Percentiles rank a stretch among this genome's conserved stretches.
Evolutionary conservation across 2,113 vertebrate species (phyloP).

Genomic region (Chionodraco myersi): DNA sequence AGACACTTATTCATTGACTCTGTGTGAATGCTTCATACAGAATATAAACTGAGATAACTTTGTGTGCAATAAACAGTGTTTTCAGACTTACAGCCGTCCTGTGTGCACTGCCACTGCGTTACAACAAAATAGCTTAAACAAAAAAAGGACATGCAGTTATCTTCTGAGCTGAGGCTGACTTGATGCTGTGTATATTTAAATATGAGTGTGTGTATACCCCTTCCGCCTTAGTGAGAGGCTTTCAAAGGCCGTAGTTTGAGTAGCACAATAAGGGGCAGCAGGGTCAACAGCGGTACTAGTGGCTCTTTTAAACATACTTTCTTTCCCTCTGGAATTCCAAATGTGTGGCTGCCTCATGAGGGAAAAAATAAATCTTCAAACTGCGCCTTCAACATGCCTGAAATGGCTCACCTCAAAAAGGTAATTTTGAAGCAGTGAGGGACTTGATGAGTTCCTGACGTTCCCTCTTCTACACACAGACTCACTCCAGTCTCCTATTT

Average conservation of each 20-base stretch:
- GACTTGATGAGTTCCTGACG: conserved; percentile 26
- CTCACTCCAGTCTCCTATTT: conserved; percentile 15
- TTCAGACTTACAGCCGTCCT: not conserved
- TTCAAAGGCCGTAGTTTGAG: conserved; percentile 5
- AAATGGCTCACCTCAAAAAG: conserved; percentile 36
- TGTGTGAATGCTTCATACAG: not conserved
- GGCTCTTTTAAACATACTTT: not conserved
- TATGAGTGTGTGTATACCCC: not conserved
- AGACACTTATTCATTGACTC: not conserved
- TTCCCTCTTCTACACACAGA: conserved; percentile 16
- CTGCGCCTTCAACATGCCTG: conserved; percentile 35
- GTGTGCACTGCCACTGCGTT: not conserved
- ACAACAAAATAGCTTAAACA: too few relatives aligned
- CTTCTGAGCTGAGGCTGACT: not conserved
- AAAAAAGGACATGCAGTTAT: not conserved
- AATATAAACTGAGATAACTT: not conserved
- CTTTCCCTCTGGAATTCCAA: conserved; percentile 4
- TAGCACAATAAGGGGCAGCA: not conserved
- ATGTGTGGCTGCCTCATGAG: conserved; percentile 1
- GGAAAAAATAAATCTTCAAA: conserved; percentile 19
- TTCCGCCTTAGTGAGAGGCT: conserved; percentile 3
- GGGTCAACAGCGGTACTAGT: not conserved
- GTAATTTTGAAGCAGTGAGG: not conserved
- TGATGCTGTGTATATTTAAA: not conserved
- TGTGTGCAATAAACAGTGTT: not conserved